phyloP scores from a whole-genome alignment of 2,113 vertebrate species.

The Struthio camelus region DNA sequence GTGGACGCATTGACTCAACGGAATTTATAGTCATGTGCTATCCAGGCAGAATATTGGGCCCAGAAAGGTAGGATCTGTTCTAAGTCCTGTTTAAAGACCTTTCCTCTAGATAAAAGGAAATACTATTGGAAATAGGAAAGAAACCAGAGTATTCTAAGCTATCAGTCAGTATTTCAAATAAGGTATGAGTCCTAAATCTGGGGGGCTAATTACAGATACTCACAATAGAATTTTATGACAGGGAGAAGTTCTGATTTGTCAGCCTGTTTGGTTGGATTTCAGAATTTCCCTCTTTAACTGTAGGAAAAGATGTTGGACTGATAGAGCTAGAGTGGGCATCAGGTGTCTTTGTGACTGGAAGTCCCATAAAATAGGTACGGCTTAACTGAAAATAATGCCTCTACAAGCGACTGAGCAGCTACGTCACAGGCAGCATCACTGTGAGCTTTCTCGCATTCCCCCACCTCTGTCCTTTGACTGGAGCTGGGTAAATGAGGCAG shows the following conservation, averaged over 20 bases:
- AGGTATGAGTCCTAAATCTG: not conserved
- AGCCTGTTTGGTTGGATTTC: not conserved
- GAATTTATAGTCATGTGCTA: fast-evolving
- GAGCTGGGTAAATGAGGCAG: not conserved
- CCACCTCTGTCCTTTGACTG: not conserved
- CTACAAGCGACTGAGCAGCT: not conserved
- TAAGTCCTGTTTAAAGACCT: not conserved
- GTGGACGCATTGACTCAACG: fast-evolving
- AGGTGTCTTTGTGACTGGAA: not conserved
- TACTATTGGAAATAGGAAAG: not conserved
- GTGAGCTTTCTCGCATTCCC: not conserved
- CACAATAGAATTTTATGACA: not conserved
- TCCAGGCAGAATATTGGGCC: not conserved
- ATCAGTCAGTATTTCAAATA: not conserved
- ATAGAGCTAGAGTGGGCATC: not conserved
- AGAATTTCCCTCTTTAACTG: not conserved
- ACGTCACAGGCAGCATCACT: fast-evolving
- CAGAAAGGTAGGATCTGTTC: not conserved
- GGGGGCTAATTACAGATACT: not conserved
- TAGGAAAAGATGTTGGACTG: not conserved
- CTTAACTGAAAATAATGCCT: not conserved
- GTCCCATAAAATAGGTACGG: not conserved
- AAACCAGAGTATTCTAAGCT: not conserved
- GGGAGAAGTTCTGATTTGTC: not conserved
- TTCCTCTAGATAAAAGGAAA: not conserved